These are phyloP conservation scores for Miltochrista miniata DNA, from an alignment of 2,888 invertebrate genomes.

Conservation along the genomic window DNA sequence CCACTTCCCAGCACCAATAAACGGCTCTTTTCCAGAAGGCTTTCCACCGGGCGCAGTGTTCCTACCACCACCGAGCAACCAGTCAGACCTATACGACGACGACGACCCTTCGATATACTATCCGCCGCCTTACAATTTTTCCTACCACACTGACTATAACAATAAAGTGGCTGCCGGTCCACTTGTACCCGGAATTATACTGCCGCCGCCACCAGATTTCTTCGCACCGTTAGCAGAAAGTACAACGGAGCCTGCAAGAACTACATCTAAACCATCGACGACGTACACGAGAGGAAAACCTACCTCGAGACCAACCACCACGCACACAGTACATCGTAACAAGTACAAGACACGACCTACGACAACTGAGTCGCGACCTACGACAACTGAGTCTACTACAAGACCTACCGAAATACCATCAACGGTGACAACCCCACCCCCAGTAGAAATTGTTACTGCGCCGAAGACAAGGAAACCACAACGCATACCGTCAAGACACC, in stretches of 20 bases:
- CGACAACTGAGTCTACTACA: constrained; percentile 62
- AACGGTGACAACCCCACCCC: constrained; percentile 63
- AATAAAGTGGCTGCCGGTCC: constrained; percentile 92
- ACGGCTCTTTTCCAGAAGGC: constrained; percentile 84
- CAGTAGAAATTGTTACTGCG: constrained; percentile 69
- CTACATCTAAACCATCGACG: constrained; percentile 51
- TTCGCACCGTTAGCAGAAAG: constrained; percentile 88
- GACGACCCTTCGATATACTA: constrained; percentile 96
- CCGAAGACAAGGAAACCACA: constrained; percentile 68
- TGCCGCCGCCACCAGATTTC: constrained; percentile 95
- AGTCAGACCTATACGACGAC: constrained; percentile 91
- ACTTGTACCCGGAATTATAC: constrained; percentile 93
- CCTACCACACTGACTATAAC: constrained; percentile 90
- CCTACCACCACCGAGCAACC: constrained; percentile 88
- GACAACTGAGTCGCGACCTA: constrained; percentile 60
- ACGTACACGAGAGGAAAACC: constrained; percentile 62
- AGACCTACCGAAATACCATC: constrained; percentile 69
- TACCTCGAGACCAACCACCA: constrained; percentile 59
- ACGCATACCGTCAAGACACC: constrained; percentile 72
- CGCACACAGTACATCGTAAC: constrained; percentile 58
- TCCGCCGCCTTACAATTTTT: constrained; percentile 95
- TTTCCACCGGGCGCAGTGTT: constrained; percentile 82
- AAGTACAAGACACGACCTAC: constrained; percentile 73
- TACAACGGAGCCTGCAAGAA: constrained; percentile 59
- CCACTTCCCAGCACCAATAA: constrained; percentile 82